Base-by-base conservation (phyloP, 2,113 vertebrate species). In the Neotoma lepida region DNA sequence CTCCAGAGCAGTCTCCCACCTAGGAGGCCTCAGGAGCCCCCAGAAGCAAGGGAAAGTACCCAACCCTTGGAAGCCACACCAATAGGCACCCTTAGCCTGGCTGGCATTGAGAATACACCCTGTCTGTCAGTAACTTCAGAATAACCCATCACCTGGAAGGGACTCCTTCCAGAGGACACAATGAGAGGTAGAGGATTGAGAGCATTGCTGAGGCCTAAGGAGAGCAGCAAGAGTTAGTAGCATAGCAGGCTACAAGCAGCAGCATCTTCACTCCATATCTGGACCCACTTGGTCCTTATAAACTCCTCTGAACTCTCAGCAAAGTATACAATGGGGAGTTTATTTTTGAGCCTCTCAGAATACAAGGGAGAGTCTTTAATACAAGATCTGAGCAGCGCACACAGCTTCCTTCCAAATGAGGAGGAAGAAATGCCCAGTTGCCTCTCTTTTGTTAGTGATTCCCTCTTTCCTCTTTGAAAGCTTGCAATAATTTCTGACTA, bases 291-390 rank as follows among this genome's bases (percentile, higher is more conserved):
- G 4, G 71, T 92, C 90, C 94, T 96, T 92, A 93, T 41, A 92
- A 96, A 96, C 92, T 88, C 97, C 82, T 82, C 95, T 90, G 93
- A 93, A 92, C 92, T 85, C 94, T 94, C 86, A 51, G 90, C 90
- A 51, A 96, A 94, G 63, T 51, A 71, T 93, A 93, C 96, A 80
- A 61, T 39, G 30, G 93, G 93, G 95, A 94, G 90, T 95, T 97
- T 95, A 96, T 96, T 97, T 96, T 46, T 81, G 63, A 96, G 90
- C 73, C 88, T 95, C 91, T 92, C 92, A 18, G 88, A 95, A 96
- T 82, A 89, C 93, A 96, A 96, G 95, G 71, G 86, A 93, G 61
- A 91, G 81, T 70, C 71, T 89, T 73, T 80, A 90, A 51, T 14
- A 9, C 20, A 18, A 51, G 61, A 61, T 64, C 66, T 80, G 76